phyloP scores from a whole-genome alignment of 2,113 vertebrate genomes.

The Colistium nudipinnis region DNA sequence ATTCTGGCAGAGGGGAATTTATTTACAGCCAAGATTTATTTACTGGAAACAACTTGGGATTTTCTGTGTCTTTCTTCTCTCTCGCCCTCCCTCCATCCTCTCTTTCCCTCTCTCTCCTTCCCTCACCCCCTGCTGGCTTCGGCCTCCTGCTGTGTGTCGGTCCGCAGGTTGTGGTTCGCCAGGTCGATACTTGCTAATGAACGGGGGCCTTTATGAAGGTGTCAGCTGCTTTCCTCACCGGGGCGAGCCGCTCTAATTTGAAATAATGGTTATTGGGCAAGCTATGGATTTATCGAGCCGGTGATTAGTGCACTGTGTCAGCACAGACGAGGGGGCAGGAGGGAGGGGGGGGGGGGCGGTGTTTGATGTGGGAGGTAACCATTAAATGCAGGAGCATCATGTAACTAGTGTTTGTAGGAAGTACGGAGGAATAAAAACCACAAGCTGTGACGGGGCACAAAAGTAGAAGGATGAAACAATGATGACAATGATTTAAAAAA shows the following conservation, averaged over 20 bases:
- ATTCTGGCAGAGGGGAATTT: conserved; percentile 60
- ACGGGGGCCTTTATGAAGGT: conserved; percentile 69
- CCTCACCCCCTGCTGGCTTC: not conserved
- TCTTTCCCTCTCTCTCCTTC: not conserved
- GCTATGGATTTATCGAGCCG: conserved; percentile 63
- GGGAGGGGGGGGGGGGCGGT: not conserved
- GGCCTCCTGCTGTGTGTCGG: conserved; percentile 17
- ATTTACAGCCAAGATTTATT: conserved; percentile 70
- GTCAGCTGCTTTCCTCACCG: conserved; percentile 69
- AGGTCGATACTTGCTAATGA: conserved; percentile 71
- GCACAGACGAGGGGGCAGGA: conserved; percentile 14
- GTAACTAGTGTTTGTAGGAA: conserved; percentile 32
- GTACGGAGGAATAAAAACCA: conserved; percentile 5
- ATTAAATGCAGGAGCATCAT: not conserved
- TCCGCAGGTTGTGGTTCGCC: conserved; percentile 42
- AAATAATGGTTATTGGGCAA: conserved; percentile 70
- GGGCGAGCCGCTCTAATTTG: conserved; percentile 56
- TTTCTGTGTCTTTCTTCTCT: conserved; percentile 38
- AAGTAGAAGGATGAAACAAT: too few relatives aligned
- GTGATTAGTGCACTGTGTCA: conserved; percentile 67
- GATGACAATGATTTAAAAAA: too few relatives aligned
- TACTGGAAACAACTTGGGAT: conserved; percentile 66
- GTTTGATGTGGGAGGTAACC: not conserved
- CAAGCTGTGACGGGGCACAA: conserved; percentile 18
- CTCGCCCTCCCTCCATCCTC: not conserved